Conservation (phyloP, 2,113 vertebrate species). For the Nycticorax nycticorax region DNA sequence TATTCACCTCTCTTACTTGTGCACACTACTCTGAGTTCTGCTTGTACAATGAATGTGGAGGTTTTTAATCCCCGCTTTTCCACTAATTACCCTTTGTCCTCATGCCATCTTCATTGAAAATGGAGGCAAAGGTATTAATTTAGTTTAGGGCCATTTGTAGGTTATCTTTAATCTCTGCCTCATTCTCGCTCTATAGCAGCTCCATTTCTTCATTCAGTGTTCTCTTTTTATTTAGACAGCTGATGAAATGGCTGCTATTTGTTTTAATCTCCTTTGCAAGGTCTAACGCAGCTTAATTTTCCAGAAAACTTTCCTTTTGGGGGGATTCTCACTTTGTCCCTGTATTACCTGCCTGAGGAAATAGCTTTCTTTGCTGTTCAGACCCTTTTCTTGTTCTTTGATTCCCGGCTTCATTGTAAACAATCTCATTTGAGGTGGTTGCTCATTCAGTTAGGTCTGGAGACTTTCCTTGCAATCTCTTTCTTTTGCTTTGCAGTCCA, state of each 20-base stretch:
- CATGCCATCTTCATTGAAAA: not conserved
- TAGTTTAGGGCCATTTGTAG: not conserved
- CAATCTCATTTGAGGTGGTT: not conserved
- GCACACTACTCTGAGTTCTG: not conserved
- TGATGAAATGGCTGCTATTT: conserved; percentile 9
- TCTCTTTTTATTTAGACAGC: conserved; percentile 12
- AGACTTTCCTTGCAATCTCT: not conserved
- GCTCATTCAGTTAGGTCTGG: not conserved
- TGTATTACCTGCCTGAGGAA: not conserved
- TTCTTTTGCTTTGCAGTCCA: not conserved
- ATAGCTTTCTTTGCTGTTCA: not conserved
- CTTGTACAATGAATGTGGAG: not conserved
- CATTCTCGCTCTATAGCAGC: not conserved
- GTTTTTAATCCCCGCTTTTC: not conserved
- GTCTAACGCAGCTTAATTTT: conserved; percentile 27
- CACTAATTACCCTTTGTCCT: conserved; percentile 3
- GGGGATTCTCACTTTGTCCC: not conserved
- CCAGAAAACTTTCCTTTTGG: not conserved
- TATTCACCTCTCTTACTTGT: not conserved
- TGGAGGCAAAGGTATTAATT: not conserved
- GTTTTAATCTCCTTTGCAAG: conserved; percentile 14
- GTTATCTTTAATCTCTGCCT: not conserved
- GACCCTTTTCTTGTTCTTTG: not conserved
- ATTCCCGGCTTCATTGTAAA: not conserved
- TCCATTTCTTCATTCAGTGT: not conserved